Evolutionary conservation across 2,888 invertebrate genomes (phyloP), one percentile per base, ranked within the genome.

Genomic region (Philereme vetulata): DNA sequence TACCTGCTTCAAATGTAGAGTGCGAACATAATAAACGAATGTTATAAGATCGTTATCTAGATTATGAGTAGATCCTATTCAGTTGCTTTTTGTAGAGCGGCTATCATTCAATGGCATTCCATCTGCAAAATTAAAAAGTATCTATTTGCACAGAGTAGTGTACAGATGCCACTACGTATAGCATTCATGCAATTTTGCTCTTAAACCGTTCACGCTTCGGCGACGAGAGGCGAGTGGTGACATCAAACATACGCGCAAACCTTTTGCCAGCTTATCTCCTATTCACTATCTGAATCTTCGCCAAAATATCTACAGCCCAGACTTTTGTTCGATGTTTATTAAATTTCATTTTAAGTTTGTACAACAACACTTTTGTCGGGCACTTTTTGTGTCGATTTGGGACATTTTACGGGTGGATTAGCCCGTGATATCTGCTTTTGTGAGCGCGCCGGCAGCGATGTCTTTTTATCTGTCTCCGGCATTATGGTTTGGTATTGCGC

Each of bases 341-440:
- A 92, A 92, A 92, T 89, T 92, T 92, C 89, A 92, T 92, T 92
- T 92, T 90, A 90, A 84, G 84, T 90, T 89, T 82, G 86, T 91
- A 89, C 89, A 89, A 90, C 90, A 90, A 90, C 92, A 90, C 91
- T 92, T 88, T 90, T 90, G 90, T 90, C 89, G 89, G 86, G 76
- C 70, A 77, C 80, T 88, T 91, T 91, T 91, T 91, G 84, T 88
- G 67, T 67, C 74, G 80, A 81, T 88, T 90, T 88, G 92, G 89
- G 92, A 93, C 92, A 92, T 91, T 92, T 92, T 90, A 88, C 92
- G 91, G 86, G 77, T 86, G 92, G 88, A 90, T 90, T 90, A 86
- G 74, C 78, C 72, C 71, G 82, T 85, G 88, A 90, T 85, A 84
- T 85, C 77, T 82, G 78, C 85, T 83, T 86, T 85, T 88, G 81